These are phyloP conservation scores for Aleiodes testaceus DNA, from an alignment of 2,888 invertebrate genomes.

Conservation along the genomic window DNA sequence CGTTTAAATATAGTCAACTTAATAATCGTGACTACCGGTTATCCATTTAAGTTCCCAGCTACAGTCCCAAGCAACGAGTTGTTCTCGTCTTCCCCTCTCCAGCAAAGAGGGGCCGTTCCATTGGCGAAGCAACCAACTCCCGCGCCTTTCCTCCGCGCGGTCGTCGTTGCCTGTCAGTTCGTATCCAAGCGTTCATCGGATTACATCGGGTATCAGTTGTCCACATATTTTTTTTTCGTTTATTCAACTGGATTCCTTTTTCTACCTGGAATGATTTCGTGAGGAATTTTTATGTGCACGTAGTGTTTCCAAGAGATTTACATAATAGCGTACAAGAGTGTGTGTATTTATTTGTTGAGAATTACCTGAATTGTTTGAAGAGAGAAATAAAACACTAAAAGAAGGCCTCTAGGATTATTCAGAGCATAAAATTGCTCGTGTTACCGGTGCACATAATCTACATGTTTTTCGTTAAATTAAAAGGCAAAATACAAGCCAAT, in stretches of 20 bases:
- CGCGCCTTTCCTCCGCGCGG: slow-evolving; percentile 69
- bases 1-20: slow-evolving; percentile 13
- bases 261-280: neutral
- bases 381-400: neutral
- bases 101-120: slow-evolving; percentile 11
- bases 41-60: slow-evolving; percentile 35
- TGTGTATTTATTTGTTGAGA: neutral
- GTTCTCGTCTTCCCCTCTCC: slow-evolving; percentile 10
- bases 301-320: neutral
- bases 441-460: slow-evolving; percentile 62
- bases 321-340: neutral
- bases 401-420: slow-evolving; percentile 58
- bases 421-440: slow-evolving; percentile 69
- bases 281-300: slow-evolving; percentile 2
- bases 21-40: slow-evolving; percentile 40
- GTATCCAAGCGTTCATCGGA: slow-evolving; percentile 60
- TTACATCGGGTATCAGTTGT: slow-evolving; percentile 2
- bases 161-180: slow-evolving; percentile 64
- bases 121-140: slow-evolving; percentile 54
- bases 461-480: neutral
- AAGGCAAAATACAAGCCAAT: neutral
- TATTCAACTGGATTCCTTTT: neutral
- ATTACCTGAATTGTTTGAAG: neutral
- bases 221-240: neutral
- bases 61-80: slow-evolving; percentile 25